These are phyloP conservation scores for Heteropelma amictum DNA, from an alignment of 2,888 invertebrate species.

Conservation along the genomic window DNA sequence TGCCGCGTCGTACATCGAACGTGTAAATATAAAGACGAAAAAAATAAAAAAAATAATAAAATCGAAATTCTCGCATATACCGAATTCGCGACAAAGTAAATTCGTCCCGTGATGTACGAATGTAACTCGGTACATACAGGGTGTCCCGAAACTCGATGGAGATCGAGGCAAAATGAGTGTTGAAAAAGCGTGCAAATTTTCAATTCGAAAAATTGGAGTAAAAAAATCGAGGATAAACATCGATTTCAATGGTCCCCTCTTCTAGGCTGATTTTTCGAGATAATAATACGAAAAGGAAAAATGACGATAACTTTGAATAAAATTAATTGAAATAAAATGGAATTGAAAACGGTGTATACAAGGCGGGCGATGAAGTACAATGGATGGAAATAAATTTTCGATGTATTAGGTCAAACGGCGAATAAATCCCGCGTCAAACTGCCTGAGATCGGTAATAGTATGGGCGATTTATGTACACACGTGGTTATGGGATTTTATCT, in stretches of 20 bases:
- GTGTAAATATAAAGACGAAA: too few species aligned
- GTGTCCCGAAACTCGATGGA: too few species aligned
- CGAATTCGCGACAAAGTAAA: not conserved
- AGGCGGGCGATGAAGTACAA: not conserved
- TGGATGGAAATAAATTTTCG: not conserved
- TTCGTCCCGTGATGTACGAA: not conserved
- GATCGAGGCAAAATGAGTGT: not conserved
- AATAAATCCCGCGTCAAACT: not conserved
- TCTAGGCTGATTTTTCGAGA: too few species aligned
- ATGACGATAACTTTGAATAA: not conserved
- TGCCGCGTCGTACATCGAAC: too few species aligned
- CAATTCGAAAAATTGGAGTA: not conserved
- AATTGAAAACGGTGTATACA: not conserved
- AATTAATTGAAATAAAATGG: not conserved
- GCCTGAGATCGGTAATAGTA: slow-evolving; percentile 21
- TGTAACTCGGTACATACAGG: too few species aligned
- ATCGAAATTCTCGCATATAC: slow-evolving; percentile 21
- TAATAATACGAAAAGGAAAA: not conserved
- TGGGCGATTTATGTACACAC: slow-evolving; percentile 16
- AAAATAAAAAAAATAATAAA: slow-evolving; percentile 24
- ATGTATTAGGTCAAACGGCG: not conserved
- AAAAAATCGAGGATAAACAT: slow-evolving; percentile 1
- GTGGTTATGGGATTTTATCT: slow-evolving; percentile 55
- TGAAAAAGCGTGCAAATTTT: not conserved
- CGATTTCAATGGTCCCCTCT: not conserved